These are phyloP conservation scores for Drosophila virilis DNA, from an alignment of 1,140 invertebrate genomes.

Conservation along the genomic window DNA sequence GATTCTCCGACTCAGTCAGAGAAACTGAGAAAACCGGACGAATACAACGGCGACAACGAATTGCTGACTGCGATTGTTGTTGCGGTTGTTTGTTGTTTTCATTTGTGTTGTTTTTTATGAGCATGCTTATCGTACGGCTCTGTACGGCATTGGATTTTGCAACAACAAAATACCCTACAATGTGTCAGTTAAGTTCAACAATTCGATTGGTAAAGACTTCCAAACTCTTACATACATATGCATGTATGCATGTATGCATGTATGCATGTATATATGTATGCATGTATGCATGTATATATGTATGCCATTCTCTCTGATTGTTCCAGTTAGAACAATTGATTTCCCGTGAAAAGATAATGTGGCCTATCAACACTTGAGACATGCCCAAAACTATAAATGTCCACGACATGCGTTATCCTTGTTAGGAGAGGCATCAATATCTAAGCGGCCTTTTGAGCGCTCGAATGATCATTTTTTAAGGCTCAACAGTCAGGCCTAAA, in stretches of 20 bases:
- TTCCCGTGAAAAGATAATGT: constrained; percentile 1
- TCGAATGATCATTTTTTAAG: background rate
- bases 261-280: background rate
- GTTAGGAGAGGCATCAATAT: no score
- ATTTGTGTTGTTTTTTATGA: constrained; percentile 41
- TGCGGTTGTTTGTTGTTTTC: constrained; percentile 35
- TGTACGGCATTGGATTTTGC: constrained; percentile 4
- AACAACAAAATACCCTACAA: constrained; percentile 34
- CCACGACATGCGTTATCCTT: no score
- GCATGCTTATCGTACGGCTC: constrained; percentile 48
- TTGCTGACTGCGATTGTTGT: constrained; percentile 44
- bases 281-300: no score
- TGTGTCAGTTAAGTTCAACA: constrained; percentile 26
- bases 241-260: background rate
- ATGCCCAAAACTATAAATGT: no score
- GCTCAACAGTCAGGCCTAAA: background rate
- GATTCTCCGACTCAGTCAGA: constrained; percentile 38
- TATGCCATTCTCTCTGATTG: background rate
- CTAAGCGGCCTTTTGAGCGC: no score
- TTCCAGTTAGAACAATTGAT: background rate
- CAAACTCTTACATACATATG: background rate
- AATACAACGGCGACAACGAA: constrained; percentile 54
- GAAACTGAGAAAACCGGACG: constrained; percentile 60
- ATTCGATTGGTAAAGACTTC: constrained; percentile 11
- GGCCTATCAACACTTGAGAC: no score